Evolutionary conservation across 2,888 invertebrate species (phyloP), one percentile per base, ranked within the genome.

Genomic region (Hydrotaea cyrtoneurina): DNA sequence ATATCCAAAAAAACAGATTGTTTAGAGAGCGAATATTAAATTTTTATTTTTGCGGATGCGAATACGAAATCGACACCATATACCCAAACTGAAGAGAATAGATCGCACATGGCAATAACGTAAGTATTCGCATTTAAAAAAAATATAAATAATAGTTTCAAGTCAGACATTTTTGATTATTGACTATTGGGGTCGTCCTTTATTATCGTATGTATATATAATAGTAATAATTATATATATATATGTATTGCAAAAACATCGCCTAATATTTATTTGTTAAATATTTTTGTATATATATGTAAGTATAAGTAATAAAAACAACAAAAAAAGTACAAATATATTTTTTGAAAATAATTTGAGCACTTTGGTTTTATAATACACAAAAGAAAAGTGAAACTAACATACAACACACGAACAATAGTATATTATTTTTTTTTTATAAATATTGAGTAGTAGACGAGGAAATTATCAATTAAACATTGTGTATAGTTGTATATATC

Each of bases 311-410:
- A 57, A 75, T 64, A 43, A 71, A 69, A 75, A 78, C 53, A 69
- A 74, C 66, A 78, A 76, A 78, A 76, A 81, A 78, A 80, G 72
- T 80, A 66, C 66, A 43, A 76, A 77, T 59, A 77, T 76, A 64
- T 80, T n/a, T 31, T 80, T 71, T 80, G 69, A 83, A 81, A 36
- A 85, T 79, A 81, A 81, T 85, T 85, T 85, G 84, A 85, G 84
- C 84, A 81, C 78, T 85, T 84, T 80, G 84, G 76, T 81, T 81
- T 75, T 83, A 26, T 66, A 80, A 80, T 69, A 80, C 74, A 80
- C 53, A 36, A 59, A 78, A 81, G 21, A 66, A 66, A 21, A 43
- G 13, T 13, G 10, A 66, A 66, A 43, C 66, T 39, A 66, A 39
- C 13, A 76, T 81, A 75, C 64, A 76, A 80, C 69, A 80, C 57